Conservation (phyloP, 2,797 vertebrate genomes). For the Gymnoscopelus microlampas region DNA sequence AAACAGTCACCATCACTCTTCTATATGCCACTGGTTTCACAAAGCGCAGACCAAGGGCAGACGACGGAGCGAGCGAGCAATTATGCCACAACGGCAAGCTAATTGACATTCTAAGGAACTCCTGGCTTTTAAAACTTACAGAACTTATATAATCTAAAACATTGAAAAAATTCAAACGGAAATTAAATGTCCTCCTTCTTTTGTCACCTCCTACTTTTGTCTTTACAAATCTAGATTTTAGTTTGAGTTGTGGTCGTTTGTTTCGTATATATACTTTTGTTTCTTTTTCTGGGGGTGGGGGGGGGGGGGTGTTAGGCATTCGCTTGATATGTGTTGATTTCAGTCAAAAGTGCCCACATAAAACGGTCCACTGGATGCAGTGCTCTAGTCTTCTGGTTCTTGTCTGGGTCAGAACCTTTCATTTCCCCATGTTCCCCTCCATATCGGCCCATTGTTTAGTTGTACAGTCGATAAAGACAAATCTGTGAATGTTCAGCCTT, state of each 20-base stretch:
- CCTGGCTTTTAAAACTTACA: conserved; percentile 49
- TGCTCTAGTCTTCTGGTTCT: conserved; percentile 35
- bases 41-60: conserved; percentile 73
- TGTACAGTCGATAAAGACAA: conserved; percentile 26
- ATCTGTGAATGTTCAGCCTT: conserved; percentile 18
- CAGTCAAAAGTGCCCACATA: conserved; percentile 61
- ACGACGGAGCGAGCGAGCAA: conserved; percentile 57
- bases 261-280: conserved; percentile 37
- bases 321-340: conserved; percentile 84
- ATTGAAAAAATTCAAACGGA: conserved; percentile 50
- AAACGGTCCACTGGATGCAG: conserved; percentile 50
- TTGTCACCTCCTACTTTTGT: conserved; percentile 38
- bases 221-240: conserved; percentile 75
- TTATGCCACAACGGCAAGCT: conserved; percentile 44
- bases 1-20: conserved; percentile 80
- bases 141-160: conserved; percentile 72
- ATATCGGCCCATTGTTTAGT: conserved; percentile 45
- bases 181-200: conserved; percentile 68
- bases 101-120: conserved; percentile 42
- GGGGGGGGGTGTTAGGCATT: conserved; percentile 66
- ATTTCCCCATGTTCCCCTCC: conserved; percentile 36
- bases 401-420: conserved; percentile 26
- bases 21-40: conserved; percentile 84
- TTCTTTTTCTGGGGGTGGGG: conserved; percentile 48
- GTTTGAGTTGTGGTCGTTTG: conserved; percentile 57